phyloP scores from a whole-genome alignment of 2,888 invertebrate species.

The Limenitis camilla region DNA sequence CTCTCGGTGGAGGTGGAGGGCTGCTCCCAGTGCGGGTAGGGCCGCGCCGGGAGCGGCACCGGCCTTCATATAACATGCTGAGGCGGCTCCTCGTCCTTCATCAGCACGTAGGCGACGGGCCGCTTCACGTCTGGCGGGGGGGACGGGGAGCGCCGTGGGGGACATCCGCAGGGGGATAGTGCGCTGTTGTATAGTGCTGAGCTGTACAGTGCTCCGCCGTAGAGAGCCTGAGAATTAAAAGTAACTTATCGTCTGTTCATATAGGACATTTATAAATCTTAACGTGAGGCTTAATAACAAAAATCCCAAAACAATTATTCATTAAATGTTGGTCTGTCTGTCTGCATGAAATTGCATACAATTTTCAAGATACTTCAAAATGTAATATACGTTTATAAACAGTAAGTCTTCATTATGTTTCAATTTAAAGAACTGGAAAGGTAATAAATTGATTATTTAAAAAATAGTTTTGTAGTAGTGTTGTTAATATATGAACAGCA shows the following conservation, averaged over 20 bases:
- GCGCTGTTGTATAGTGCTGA: slow-evolving; percentile 64
- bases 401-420: no score
- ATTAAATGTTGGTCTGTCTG: no score
- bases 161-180: slow-evolving; percentile 63
- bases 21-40: slow-evolving; percentile 71
- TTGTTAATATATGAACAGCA: no score
- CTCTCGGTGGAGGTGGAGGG: slow-evolving; percentile 61
- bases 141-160: slow-evolving; percentile 59
- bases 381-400: no score
- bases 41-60: slow-evolving; percentile 84
- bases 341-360: no score
- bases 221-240: slow-evolving; percentile 48
- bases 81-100: slow-evolving; percentile 76
- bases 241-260: background rate
- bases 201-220: slow-evolving; percentile 66
- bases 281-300: no score
- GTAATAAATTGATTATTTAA: no score
- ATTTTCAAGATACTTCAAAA: no score
- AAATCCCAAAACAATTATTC: no score
- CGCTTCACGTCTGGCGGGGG: slow-evolving; percentile 68
- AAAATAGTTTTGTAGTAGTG: no score
- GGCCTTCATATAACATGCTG: slow-evolving; percentile 89
- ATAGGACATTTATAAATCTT: no score
- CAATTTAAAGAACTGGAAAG: no score
- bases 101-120: slow-evolving; percentile 77